Base-by-base conservation (phyloP, 2,797 vertebrate genomes). In the Morus bassanus region DNA sequence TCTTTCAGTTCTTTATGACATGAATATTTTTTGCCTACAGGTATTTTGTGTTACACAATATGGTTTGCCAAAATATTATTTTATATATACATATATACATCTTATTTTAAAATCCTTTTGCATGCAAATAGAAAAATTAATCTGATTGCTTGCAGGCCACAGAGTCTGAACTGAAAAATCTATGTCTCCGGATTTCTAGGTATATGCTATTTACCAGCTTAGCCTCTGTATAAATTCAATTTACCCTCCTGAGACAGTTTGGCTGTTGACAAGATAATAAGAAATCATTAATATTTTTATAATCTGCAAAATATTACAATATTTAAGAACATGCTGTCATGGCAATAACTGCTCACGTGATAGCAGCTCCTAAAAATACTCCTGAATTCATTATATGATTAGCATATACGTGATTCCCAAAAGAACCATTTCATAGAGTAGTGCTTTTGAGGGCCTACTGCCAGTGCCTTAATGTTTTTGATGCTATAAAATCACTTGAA, bases 281-380 rank as follows among this genome's bases (percentile, higher is more conserved):
- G 72, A 88, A 89, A 94, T 67, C 21, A 82, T 86, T 83, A 92
- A 83, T 70, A 94, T 85, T 92, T 94, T 94, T 88, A 57, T 95
- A 88, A 91, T 80, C 60, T 87, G 24, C 28, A 94, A 48, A 92
- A 75, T 85, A 88, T 60, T 50, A 60, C 75, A 95, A 70, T 94
- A 85, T 70, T 92, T 92, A 84, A 86, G 79, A 91, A 72, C 46
- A 50, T 30, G 84, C 72, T 95, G 93, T 93, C 91, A 74, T 81
- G 77, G 95, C 50, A 95, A 92, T 93, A 94, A 91, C 48, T 60
- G 48, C 37, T 79, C 14, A 43, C 45, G 10, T 82, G 63, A 86
- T 13, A 88, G 73, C 65, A 91, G 75, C 35, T 93, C 83, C 93
- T 97, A 97, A 95, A 96, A 96, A 94, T 93, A 91, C 23, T 80